phyloP scores from a whole-genome alignment of 2,113 vertebrate species.

The Lasiurus borealis region DNA sequence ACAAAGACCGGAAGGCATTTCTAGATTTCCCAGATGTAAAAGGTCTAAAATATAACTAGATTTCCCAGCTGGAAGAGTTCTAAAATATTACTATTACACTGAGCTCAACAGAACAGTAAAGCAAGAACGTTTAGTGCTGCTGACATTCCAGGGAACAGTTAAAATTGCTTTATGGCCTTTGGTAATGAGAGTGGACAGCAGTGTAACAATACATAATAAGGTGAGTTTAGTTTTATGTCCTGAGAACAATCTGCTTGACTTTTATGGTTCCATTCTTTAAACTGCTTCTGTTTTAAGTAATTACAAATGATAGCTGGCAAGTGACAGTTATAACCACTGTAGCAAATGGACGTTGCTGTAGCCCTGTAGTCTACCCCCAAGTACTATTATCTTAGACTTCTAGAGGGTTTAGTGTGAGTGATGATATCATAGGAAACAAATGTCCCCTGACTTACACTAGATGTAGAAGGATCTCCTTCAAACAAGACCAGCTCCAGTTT shows the following conservation, averaged over 20 bases:
- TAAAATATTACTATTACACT: constrained; percentile 55
- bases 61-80: constrained; percentile 57
- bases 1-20: constrained; percentile 61
- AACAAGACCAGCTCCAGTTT: not conserved
- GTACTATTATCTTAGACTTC: not conserved
- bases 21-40: constrained; percentile 57
- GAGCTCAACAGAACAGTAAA: constrained; percentile 50
- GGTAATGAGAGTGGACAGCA: constrained; percentile 75
- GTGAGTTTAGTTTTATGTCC: constrained; percentile 76
- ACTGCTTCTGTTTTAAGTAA: constrained; percentile 70
- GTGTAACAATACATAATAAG: constrained; percentile 74
- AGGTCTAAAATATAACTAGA: constrained; percentile 63
- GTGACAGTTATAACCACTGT: constrained; percentile 36
- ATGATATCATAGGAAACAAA: constrained; percentile 24
- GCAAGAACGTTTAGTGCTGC: constrained; percentile 50
- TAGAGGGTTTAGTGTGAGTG: not conserved
- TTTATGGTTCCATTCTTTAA: constrained; percentile 75
- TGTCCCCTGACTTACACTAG: not conserved
- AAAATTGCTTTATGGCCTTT: constrained; percentile 77
- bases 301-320: constrained; percentile 56
- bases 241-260: constrained; percentile 76
- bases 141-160: constrained; percentile 74
- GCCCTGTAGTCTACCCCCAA: not conserved
- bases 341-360: constrained; percentile 22
- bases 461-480: not conserved